A percentile compares a stretch with the other conserved stretches of the same genome.
These are phyloP conservation scores for Clytia hemisphaerica DNA, from an alignment of 30 jellyfish, hydroid and myxozoan genomes.

Conservation along the genomic window DNA sequence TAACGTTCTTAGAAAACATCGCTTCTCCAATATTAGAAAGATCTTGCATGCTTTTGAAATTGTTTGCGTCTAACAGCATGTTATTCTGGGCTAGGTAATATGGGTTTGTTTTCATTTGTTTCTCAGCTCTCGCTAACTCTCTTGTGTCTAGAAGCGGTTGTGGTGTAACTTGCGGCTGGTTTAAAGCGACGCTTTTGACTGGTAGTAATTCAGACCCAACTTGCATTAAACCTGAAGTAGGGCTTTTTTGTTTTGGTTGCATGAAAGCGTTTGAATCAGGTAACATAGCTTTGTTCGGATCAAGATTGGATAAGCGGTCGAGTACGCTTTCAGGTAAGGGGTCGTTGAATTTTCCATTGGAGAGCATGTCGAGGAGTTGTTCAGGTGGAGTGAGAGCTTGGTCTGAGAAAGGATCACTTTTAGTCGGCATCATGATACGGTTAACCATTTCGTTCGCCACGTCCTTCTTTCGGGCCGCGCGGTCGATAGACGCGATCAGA, in stretches of 20 bases:
- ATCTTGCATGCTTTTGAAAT: conserved; percentile 56
- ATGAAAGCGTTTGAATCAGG: conserved; percentile 25
- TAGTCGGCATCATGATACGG: conserved; percentile 42
- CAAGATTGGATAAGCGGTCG: conserved; percentile 53
- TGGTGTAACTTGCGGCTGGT: conserved; percentile 18
- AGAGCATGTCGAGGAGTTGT: conserved; percentile 68
- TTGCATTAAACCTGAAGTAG: conserved; percentile 26
- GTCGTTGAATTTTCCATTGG: conserved; percentile 54
- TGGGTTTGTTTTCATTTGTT: conserved; percentile 48
- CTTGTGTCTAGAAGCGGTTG: conserved; percentile 19
- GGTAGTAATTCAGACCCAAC: conserved; percentile 61
- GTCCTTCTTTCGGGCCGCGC: not conserved
- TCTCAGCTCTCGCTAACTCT: not conserved
- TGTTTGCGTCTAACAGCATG: conserved; percentile 38
- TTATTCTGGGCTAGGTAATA: conserved; percentile 60
- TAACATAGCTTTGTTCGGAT: conserved; percentile 55
- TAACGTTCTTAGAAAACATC: conserved; percentile 46
- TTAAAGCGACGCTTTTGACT: conserved; percentile 46
- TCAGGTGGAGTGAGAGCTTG: conserved; percentile 79
- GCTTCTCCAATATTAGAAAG: conserved; percentile 68
- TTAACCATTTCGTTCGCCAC: conserved; percentile 8
- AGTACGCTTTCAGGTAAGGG: conserved; percentile 65
- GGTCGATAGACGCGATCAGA: not conserved
- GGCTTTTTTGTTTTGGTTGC: not conserved
- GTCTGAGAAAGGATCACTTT: conserved; percentile 47